Base-by-base conservation (phyloP, 2,888 invertebrate species). In the Temnothorax rugatulus region DNA sequence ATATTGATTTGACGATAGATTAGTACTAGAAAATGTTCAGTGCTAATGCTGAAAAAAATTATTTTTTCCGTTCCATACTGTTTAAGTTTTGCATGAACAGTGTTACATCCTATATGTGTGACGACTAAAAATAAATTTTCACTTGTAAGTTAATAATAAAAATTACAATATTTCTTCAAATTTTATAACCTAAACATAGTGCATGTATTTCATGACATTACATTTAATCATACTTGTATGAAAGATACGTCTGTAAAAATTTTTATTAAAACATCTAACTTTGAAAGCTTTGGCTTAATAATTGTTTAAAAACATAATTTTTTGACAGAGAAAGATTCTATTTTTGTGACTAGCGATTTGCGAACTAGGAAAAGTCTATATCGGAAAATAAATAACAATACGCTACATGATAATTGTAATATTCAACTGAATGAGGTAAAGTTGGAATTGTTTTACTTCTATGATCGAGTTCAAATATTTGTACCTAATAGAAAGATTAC, bases 191-290 rank as follows among this genome's bases (percentile, higher is more conserved):
- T 59, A 21, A 71, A 50, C 2, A 50, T 54, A 59, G 25, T 25
- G 38, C 47, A 68, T 79, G 13, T 0, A 52, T 59, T 79, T 83
- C 57, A 77, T 66, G 25, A 73, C n/a, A n/a, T 75, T 71, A 50
- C 34, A 76, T 47, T 82, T 34, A 76, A n/a, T 83, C 50, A 54
- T 57, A 83, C 29, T 71, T 83, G 29, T 63, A 59, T 34, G 38
- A 68, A 25, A 69, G 21, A 64, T 34, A n/a, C 9, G 7, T 29
- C 59, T 83, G 44, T 61, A 81, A 81, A 79, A 41, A 50, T 44
- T 83, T 59, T 81, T 29, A 59, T 79, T 64, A 54, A 73, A 83
- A 29, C 13, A 38, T 75, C 9, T 64, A 64, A 59, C 38, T 50
- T 75, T 41, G 1, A 82, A 64, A 54, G 4, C n/a, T 41, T 59